These are phyloP conservation scores for Deilephila elpenor DNA, from an alignment of 2,888 invertebrate genomes.

Conservation along the genomic window DNA sequence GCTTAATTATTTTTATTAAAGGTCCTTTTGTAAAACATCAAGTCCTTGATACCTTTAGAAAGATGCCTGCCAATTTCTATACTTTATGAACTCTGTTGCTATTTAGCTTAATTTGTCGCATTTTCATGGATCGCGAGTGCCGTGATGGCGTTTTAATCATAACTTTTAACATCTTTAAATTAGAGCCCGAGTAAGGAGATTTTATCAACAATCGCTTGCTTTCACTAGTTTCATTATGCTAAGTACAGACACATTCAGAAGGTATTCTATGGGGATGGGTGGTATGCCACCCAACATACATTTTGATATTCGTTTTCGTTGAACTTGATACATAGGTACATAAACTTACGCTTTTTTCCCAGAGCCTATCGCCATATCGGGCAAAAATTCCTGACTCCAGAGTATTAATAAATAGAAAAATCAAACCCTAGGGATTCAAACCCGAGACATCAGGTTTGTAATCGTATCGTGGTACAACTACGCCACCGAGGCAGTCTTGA, in stretches of 20 bases:
- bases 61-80: slow-evolving; percentile 34
- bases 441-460: no score
- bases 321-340: no score
- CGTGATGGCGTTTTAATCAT: slow-evolving; percentile 39
- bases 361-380: no score
- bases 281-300: not conserved
- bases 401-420: no score
- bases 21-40: no score
- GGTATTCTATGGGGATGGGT: not conserved
- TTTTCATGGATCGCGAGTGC: slow-evolving; percentile 61
- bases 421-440: no score
- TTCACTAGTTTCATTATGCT: slow-evolving; percentile 16
- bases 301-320: no score
- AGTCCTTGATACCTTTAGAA: not conserved
- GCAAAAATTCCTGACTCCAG: no score
- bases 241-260: not conserved
- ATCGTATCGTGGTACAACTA: no score
- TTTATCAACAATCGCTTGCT: slow-evolving; percentile 19
- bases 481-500: no score
- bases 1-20: no score
- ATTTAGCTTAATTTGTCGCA: slow-evolving; percentile 54
- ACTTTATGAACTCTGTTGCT: slow-evolving; percentile 43
- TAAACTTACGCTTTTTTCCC: no score
- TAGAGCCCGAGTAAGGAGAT: not conserved
- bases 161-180: slow-evolving; percentile 25